These are phyloP conservation scores for Drosophila takahashii DNA, from an alignment of 1,140 invertebrate species.

Conservation along the genomic window DNA sequence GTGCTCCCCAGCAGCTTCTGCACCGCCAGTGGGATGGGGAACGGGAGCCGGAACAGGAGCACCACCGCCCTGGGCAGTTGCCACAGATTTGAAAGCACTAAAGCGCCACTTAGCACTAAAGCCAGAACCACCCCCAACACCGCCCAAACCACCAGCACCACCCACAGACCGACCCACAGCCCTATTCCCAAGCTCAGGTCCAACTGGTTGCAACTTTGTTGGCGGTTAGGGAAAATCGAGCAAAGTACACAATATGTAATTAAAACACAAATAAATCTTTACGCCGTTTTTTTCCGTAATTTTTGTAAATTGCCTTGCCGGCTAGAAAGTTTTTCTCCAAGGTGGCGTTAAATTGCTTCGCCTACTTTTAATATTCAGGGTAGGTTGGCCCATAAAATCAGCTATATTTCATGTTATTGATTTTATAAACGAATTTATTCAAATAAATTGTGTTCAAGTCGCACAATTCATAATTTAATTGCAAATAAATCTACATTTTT, in stretches of 20 bases:
- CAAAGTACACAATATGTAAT: slow-evolving; percentile 62
- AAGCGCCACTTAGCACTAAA: slow-evolving; percentile 78
- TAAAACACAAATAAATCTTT: slow-evolving; percentile 79
- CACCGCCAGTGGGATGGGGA: slow-evolving; percentile 7
- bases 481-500: slow-evolving; percentile 56
- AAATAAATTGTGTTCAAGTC: slow-evolving; percentile 1
- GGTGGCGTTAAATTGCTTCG: background rate
- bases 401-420: background rate
- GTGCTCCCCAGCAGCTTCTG: slow-evolving; percentile 26
- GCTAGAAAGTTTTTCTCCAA: background rate
- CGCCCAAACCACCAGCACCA: background rate
- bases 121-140: slow-evolving; percentile 12
- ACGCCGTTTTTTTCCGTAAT: slow-evolving; percentile 43
- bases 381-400: background rate
- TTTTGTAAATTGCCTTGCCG: slow-evolving; percentile 58
- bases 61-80: slow-evolving; percentile 42
- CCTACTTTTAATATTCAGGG: background rate
- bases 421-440: background rate
- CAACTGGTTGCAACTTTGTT: slow-evolving; percentile 36
- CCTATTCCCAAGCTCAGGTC: slow-evolving; percentile 13
- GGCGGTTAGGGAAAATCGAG: slow-evolving; percentile 10
- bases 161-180: background rate
- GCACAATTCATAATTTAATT: slow-evolving; percentile 58
- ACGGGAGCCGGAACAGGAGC: background rate
- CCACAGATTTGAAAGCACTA: slow-evolving; percentile 77